phyloP scores from a whole-genome alignment of 2,888 invertebrate genomes.

The Dicranocentrus wangi region DNA sequence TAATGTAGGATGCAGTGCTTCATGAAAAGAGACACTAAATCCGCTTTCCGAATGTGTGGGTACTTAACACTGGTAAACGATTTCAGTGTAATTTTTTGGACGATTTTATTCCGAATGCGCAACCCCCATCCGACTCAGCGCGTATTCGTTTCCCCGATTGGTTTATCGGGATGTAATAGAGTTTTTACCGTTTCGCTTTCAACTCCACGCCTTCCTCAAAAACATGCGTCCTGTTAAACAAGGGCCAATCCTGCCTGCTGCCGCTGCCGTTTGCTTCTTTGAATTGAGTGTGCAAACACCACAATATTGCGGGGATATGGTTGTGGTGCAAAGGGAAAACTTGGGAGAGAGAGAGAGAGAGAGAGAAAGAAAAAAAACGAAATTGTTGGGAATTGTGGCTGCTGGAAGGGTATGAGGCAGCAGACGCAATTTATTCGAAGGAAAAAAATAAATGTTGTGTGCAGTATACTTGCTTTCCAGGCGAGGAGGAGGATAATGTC shows the following conservation, averaged over 20 bases:
- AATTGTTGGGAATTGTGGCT: neutral
- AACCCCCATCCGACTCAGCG: conserved; percentile 72
- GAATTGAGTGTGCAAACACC: conserved; percentile 39
- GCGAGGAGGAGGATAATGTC: too few relatives aligned
- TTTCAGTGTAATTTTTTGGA: conserved; percentile 66
- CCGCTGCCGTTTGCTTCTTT: conserved; percentile 23
- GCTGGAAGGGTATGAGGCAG: neutral
- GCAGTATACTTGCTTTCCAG: too few relatives aligned
- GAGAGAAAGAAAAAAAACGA: neutral
- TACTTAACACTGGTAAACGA: conserved; percentile 69
- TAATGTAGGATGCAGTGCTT: conserved; percentile 28
- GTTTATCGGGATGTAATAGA: conserved; percentile 73
- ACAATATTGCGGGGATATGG: too few relatives aligned
- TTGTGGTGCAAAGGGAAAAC: conserved; percentile 25
- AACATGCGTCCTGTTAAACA: conserved; percentile 72
- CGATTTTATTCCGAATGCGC: conserved; percentile 72
- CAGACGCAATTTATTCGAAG: conserved; percentile 1
- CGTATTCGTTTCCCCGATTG: conserved; percentile 73
- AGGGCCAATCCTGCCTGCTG: conserved; percentile 64
- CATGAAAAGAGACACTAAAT: conserved; percentile 62
- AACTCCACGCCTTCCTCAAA: conserved; percentile 73
- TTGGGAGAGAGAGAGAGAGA: conserved; percentile 6
- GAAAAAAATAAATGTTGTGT: too few relatives aligned
- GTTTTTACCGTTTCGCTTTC: conserved; percentile 73
- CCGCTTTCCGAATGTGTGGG: conserved; percentile 67